Evolutionary conservation across 2,113 vertebrate genomes (phyloP), one percentile per base, ranked within the genome.

Genomic region (Columbina picui): DNA sequence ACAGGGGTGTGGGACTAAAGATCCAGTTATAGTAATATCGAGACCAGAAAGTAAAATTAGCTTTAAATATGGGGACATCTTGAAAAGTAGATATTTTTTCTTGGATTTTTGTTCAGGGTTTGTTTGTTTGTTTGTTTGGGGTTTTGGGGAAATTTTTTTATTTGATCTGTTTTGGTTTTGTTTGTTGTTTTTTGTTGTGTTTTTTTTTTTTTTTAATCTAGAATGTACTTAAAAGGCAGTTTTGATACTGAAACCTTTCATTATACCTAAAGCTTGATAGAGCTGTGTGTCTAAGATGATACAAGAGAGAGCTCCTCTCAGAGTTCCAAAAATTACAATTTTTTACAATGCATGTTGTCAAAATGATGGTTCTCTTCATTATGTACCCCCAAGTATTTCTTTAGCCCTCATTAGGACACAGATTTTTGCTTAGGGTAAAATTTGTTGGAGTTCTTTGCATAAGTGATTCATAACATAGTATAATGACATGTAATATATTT

Each of bases 11-110:
- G 78, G 64, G 65, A 67, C 56, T 61, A 65, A 84, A 95, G 34
- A 36, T 65, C 41, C 69, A 82, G 52, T 91, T 94, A 63, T 82
- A 94, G 61, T 11, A 73, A 49, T 36, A 50, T 8, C 80, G 29
- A 91, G 32, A 88, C 47, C 47, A 91, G 60, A 94, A 91, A 56
- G 59, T 52, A 92, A 95, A 87, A 75, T 84, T 86, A 84, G 7
- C 27, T 80, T 81, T 88, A 75, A 90, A 94, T 96, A 86, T 78
- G 53, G 60, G 52, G n/a, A 38, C 10, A 56, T 77, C 39, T 89
- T 64, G 18, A 88, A 74, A 68, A 84, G 7, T 5, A 90, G 39
- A 45, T 74, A 9, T 23, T n/a, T 87, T 90, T 84, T 57, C 23
- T 57, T 84, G 13, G 18, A 34, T 41, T 78, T 61, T 29, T 61